Conservation (phyloP, 2,113 vertebrate species). For the Boulengeromyrus knoepffleri region DNA sequence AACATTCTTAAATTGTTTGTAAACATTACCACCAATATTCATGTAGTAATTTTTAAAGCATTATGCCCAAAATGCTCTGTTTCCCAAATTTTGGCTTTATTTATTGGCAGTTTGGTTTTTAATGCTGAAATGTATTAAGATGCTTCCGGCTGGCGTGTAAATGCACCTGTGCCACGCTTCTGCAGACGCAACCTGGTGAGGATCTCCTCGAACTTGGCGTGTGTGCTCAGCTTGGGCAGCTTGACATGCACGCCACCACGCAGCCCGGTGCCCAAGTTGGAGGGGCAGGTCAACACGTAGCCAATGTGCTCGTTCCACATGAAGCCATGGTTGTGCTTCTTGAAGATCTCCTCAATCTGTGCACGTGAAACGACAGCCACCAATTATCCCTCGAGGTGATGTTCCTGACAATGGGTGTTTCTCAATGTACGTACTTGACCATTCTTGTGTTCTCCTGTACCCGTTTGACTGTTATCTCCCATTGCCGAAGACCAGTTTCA, state of each 20-base stretch:
- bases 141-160: not conserved
- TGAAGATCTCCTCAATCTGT: slow-evolving; percentile 90
- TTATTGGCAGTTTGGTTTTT: not conserved
- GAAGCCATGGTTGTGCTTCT: slow-evolving; percentile 84
- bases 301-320: slow-evolving; percentile 92
- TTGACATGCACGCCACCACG: slow-evolving; percentile 88
- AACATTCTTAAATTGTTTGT: not conserved
- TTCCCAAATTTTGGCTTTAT: not conserved
- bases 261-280: slow-evolving; percentile 88
- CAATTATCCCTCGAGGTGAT: not conserved
- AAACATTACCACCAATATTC: not conserved
- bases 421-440: not conserved
- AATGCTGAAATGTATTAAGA: not conserved
- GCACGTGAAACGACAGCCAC: not conserved
- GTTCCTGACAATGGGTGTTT: not conserved
- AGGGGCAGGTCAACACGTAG: slow-evolving; percentile 87
- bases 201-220: slow-evolving; percentile 85
- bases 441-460: not conserved
- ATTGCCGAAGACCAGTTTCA: not conserved
- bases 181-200: slow-evolving; percentile 86
- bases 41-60: not conserved
- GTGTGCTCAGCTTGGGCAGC: slow-evolving; percentile 82
- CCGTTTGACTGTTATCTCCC: not conserved
- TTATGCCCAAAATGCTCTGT: not conserved
- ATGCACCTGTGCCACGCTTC: slow-evolving; percentile 88